Conservation (phyloP, 2,888 invertebrate species). For the Caenorhabditis sulstoni region DNA sequence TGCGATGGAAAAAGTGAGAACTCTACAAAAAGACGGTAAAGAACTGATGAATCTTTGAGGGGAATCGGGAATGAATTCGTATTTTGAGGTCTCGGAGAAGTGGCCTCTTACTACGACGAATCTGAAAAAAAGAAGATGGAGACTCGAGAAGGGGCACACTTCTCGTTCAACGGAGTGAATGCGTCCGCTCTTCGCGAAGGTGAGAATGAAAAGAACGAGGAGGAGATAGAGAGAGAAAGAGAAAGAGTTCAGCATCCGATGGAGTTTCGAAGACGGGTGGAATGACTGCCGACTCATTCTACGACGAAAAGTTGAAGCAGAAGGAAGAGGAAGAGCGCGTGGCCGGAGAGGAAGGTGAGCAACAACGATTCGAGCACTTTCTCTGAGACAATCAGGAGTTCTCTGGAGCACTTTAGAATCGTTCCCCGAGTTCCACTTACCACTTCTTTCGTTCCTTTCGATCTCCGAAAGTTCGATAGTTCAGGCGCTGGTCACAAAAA, state of each 20-base stretch:
- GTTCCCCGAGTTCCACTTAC: too few species aligned
- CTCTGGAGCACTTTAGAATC: too few species aligned
- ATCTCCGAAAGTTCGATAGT: conserved; percentile 7
- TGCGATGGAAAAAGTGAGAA: conserved; percentile 30
- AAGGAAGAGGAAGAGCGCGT: conserved; percentile 40
- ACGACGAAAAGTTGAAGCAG: conserved; percentile 49
- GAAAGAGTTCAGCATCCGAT: neutral
- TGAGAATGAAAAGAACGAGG: neutral
- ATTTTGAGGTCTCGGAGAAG: conserved; percentile 18
- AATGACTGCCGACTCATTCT: conserved; percentile 43
- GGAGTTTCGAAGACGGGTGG: conserved; percentile 3
- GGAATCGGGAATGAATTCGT: too few species aligned
- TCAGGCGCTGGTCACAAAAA: neutral
- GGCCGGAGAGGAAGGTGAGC: conserved; percentile 7
- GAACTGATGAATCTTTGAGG: too few species aligned
- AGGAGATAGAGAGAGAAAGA: neutral
- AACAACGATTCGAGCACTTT: too few species aligned
- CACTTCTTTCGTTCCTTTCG: neutral
- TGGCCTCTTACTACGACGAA: conserved; percentile 24
- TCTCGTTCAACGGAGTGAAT: conserved; percentile 18
- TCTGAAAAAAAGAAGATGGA: conserved; percentile 5
- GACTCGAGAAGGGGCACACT: conserved; percentile 20
- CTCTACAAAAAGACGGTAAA: conserved; percentile 4
- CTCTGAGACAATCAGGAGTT: too few species aligned
- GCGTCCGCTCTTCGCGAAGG: conserved; percentile 2